Evolutionary conservation across 2,888 invertebrate genomes (phyloP).

Genomic region (Habroteleia sp.): DNA sequence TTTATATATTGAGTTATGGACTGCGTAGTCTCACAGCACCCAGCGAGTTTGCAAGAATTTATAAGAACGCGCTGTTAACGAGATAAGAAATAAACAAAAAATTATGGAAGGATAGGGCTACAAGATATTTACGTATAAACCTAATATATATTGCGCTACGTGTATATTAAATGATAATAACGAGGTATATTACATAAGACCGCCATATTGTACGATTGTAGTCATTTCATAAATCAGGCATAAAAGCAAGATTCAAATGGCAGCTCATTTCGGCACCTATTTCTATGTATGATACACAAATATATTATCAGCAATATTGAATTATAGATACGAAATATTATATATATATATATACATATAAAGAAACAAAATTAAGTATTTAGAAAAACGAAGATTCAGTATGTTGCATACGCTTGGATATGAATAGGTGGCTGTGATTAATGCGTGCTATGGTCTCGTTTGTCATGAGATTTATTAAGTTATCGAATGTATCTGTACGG

Average conservation of each 20-base stretch:
- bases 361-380: constrained; percentile 49
- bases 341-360: constrained; percentile 43
- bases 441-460: constrained; percentile 71
- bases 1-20: constrained; percentile 79
- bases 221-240: constrained; percentile 61
- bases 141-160: constrained; percentile 64
- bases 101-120: constrained; percentile 37
- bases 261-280: constrained; percentile 78
- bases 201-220: constrained; percentile 67
- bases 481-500: constrained; percentile 53
- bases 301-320: constrained; percentile 70
- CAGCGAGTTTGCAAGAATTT: constrained; percentile 56
- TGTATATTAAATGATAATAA: constrained; percentile 60
- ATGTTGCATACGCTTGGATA: constrained; percentile 68
- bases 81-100: constrained; percentile 13
- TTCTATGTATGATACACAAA: constrained; percentile 76
- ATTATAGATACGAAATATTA: constrained; percentile 63
- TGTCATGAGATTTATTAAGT: constrained; percentile 58
- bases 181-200: constrained; percentile 57
- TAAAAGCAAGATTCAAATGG: constrained; percentile 63
- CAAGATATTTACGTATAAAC: constrained; percentile 64
- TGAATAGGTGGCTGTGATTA: constrained; percentile 78
- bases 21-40: constrained; percentile 62
- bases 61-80: constrained; percentile 31
- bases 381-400: constrained; percentile 56